Conservation (phyloP, 37 sponge, comb jelly and placozoan genomes). For the Diacarnus erythraeanus region DNA sequence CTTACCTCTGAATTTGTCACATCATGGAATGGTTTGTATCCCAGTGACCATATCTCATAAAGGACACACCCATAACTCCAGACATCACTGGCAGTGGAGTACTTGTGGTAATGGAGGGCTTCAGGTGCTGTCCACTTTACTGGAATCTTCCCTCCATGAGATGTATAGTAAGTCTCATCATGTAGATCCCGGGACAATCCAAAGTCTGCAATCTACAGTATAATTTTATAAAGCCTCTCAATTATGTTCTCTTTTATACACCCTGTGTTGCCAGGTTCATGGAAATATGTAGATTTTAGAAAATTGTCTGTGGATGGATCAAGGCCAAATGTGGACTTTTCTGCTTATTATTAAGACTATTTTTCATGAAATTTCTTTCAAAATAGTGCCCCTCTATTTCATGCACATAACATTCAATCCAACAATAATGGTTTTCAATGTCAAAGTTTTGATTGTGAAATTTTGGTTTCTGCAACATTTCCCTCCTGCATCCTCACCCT, state of each 20-base stretch:
- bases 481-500: too few relatives aligned
- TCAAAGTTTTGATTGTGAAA: too few relatives aligned
- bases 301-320: not conserved
- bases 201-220: conserved; percentile 50
- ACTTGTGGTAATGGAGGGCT: conserved; percentile 45
- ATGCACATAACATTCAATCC: too few relatives aligned
- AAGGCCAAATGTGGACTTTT: not conserved
- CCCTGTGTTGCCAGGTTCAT: too few relatives aligned
- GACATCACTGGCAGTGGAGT: conserved; percentile 65
- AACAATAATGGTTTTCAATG: too few relatives aligned
- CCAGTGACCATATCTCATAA: conserved; percentile 62
- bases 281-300: too few relatives aligned
- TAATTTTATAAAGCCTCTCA: too few relatives aligned
- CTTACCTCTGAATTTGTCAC: conserved; percentile 30
- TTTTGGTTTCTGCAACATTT: too few relatives aligned
- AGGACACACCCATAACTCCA: conserved; percentile 52
- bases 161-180: conserved; percentile 25
- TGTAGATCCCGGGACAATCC: conserved; percentile 34
- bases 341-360: too few relatives aligned
- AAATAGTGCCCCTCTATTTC: too few relatives aligned
- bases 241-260: too few relatives aligned
- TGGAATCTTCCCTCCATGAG: conserved; percentile 45
- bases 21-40: conserved; percentile 38
- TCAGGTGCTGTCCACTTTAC: conserved; percentile 67
- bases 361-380: too few relatives aligned